Conservation (phyloP, 2,888 invertebrate genomes). For the Epiblema foenella region DNA sequence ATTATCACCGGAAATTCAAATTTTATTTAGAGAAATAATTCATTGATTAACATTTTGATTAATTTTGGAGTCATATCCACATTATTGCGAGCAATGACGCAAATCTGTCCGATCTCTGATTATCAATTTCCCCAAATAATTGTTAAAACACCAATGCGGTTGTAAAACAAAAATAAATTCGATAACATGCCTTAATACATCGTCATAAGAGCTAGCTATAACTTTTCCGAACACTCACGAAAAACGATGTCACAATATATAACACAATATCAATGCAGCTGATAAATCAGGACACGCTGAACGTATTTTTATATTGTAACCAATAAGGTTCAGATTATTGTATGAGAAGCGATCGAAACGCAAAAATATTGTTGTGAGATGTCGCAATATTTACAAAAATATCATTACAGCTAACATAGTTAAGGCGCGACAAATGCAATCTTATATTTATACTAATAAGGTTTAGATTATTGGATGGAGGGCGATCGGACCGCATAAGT, state of each 20-base stretch:
- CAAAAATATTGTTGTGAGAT: background rate
- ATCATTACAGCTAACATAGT: background rate
- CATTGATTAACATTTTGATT: no score
- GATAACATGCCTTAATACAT: background rate
- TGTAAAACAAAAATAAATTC: background rate
- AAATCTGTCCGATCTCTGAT: no score
- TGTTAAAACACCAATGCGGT: background rate
- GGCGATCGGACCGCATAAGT: background rate
- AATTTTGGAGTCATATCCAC: no score
- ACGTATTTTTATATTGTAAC: background rate
- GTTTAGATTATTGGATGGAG: background rate
- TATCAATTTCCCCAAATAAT: constrained; percentile 2
- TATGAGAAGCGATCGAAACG: background rate
- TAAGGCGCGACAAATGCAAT: background rate
- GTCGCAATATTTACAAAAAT: background rate
- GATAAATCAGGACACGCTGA: background rate
- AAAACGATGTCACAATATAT: background rate
- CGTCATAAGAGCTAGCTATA: background rate
- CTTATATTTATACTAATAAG: background rate
- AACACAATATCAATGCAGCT: background rate
- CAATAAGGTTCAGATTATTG: background rate
- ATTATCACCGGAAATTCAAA: no score
- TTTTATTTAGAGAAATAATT: no score
- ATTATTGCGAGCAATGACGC: no score
- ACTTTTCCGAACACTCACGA: background rate